Conservation (phyloP, 2,113 vertebrate genomes). For the Probosciger aterrimus region DNA sequence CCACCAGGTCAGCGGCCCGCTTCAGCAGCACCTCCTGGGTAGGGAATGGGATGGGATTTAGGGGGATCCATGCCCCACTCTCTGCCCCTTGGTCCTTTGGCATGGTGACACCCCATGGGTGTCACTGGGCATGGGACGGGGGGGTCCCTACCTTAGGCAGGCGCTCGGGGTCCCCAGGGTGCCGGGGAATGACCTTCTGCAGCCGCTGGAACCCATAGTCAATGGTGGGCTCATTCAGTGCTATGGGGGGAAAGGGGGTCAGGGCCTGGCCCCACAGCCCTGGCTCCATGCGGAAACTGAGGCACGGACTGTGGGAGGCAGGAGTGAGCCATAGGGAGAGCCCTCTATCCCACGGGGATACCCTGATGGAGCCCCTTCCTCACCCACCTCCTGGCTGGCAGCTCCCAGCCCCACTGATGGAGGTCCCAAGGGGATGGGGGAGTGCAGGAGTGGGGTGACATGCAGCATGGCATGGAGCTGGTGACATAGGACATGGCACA, state of each 20-base stretch:
- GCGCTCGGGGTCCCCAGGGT: slow-evolving; percentile 89
- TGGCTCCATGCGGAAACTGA: background rate
- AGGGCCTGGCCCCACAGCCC: background rate
- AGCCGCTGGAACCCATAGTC: slow-evolving; percentile 94
- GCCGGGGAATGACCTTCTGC: slow-evolving; percentile 91
- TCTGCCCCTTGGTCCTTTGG: background rate
- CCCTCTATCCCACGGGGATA: background rate
- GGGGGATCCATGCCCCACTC: background rate
- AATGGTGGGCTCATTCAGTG: slow-evolving; percentile 75
- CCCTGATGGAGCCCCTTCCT: background rate
- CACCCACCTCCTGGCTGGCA: background rate
- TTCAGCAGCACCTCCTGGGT: slow-evolving; percentile 90
- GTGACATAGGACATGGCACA: background rate
- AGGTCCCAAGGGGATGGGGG: background rate
- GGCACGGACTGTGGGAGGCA: background rate
- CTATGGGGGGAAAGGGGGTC: background rate
- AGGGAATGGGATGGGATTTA: background rate
- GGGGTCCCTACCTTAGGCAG: slow-evolving; percentile 84
- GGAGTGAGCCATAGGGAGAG: background rate
- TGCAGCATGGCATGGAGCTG: background rate
- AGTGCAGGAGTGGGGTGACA: rapidly evolving
- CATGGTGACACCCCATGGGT: background rate
- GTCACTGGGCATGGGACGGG: background rate
- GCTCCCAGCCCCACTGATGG: background rate
- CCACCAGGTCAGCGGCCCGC: slow-evolving; percentile 89